Evolutionary conservation across 2,113 vertebrate species (phyloP).

Genomic region (Amblyopsis rosae): DNA sequence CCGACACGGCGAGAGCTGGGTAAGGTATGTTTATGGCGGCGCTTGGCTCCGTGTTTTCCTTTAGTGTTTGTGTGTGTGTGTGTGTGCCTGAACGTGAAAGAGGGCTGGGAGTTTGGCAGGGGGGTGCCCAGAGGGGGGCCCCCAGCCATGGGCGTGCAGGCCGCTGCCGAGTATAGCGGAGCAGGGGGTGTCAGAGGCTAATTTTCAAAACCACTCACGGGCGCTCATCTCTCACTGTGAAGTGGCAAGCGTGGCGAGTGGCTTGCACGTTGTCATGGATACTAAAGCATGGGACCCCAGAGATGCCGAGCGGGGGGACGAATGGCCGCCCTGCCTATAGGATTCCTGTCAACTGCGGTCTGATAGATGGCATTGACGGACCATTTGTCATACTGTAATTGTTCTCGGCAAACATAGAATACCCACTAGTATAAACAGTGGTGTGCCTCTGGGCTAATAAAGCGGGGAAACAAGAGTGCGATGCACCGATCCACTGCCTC

Average conservation of each 20-base stretch:
- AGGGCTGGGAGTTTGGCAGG: constrained; percentile 8
- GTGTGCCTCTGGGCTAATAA: constrained; percentile 94
- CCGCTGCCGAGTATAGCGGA: constrained; percentile 46
- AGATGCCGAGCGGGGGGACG: constrained; percentile 86
- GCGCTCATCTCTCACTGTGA: constrained; percentile 80
- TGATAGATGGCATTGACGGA: constrained; percentile 99
- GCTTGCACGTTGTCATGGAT: constrained; percentile 93
- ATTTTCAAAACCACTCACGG: constrained; percentile 77
- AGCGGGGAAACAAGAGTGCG: constrained; percentile 88
- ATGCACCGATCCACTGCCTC: constrained; percentile 87
- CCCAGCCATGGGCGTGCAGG: constrained; percentile 26
- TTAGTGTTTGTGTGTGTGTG: constrained; percentile 39
- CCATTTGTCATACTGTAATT: constrained; percentile 99
- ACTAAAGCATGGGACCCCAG: constrained; percentile 93
- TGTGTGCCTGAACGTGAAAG: constrained; percentile 37
- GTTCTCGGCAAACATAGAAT: constrained; percentile 98
- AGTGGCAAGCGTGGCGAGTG: constrained; percentile 81
- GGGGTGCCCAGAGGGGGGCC: constrained; percentile 37
- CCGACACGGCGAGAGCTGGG: constrained; percentile 40
- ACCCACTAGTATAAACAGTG: constrained; percentile 97
- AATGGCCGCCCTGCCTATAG: constrained; percentile 95
- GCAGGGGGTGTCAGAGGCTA: constrained; percentile 76
- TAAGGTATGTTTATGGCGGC: constrained; percentile 49
- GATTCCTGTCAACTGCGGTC: constrained; percentile 95
- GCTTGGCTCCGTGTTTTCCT: constrained; percentile 25